phyloP scores from a whole-genome alignment of 2,888 invertebrate genomes.

The Agonopterix arenella region DNA sequence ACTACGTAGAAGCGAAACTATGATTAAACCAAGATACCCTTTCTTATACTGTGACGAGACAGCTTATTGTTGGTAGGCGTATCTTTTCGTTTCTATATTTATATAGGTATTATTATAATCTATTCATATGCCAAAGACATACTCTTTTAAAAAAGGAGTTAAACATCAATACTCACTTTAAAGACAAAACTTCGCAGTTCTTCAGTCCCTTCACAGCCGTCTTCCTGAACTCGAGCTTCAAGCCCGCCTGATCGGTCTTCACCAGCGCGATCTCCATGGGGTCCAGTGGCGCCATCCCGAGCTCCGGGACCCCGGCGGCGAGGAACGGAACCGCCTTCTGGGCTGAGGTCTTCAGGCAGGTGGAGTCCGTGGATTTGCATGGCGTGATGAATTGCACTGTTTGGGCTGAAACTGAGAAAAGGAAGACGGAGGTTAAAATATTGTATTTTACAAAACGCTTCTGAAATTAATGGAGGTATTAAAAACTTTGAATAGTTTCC shows the following conservation, averaged over 20 bases:
- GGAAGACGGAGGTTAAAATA: not conserved
- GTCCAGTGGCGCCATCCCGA: slow-evolving; percentile 45
- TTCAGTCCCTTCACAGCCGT: slow-evolving; percentile 48
- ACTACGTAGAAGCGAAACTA: too few relatives aligned
- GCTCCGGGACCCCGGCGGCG: slow-evolving; percentile 43
- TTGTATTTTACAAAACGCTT: too few relatives aligned
- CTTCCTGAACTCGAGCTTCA: slow-evolving; percentile 52
- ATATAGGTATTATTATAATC: too few relatives aligned
- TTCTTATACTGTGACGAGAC: too few relatives aligned
- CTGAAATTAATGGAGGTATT: too few relatives aligned
- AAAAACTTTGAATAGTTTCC: too few relatives aligned
- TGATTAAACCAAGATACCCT: too few relatives aligned
- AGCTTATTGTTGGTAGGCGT: too few relatives aligned
- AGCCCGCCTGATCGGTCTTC: slow-evolving; percentile 42
- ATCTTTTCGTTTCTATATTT: too few relatives aligned
- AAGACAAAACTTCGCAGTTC: slow-evolving; percentile 37
- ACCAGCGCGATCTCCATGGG: slow-evolving; percentile 47
- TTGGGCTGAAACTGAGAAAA: too few relatives aligned
- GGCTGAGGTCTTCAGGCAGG: slow-evolving; percentile 43
- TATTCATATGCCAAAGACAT: too few relatives aligned
- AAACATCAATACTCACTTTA: slow-evolving; percentile 35
- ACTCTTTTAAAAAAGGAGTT: not conserved
- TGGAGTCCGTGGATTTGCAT: slow-evolving; percentile 35
- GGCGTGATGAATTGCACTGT: slow-evolving; percentile 43
- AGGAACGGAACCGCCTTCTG: slow-evolving; percentile 40